Conservation (phyloP, 1,140 invertebrate species). For the Nymphalis io region DNA sequence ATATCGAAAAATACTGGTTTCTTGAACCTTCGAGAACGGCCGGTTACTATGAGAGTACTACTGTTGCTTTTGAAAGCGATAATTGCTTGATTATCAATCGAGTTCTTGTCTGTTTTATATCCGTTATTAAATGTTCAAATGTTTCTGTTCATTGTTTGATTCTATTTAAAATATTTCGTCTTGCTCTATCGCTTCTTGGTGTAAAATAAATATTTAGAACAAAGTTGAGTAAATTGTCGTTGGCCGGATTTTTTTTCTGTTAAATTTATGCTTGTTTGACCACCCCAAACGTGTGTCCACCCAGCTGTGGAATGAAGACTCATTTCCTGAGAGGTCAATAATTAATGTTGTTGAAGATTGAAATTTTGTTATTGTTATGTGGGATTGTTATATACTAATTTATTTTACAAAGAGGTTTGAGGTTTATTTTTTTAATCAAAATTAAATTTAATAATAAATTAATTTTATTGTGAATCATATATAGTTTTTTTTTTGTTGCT, state of each 20-base stretch:
- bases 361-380: slow-evolving; percentile 14
- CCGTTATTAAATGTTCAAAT: slow-evolving; percentile 27
- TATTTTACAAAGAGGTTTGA: neutral
- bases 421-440: neutral
- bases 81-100: slow-evolving; percentile 53
- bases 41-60: slow-evolving; percentile 42
- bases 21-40: slow-evolving; percentile 30
- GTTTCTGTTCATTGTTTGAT: slow-evolving; percentile 23
- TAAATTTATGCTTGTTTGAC: slow-evolving; percentile 50
- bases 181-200: neutral
- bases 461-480: no score
- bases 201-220: neutral
- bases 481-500: no score
- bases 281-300: slow-evolving; percentile 54
- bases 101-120: slow-evolving; percentile 59
- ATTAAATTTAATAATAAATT: no score
- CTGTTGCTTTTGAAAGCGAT: slow-evolving; percentile 46
- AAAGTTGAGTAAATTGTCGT: neutral
- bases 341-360: slow-evolving; percentile 54
- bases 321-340: slow-evolving; percentile 67
- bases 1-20: slow-evolving; percentile 30
- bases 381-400: neutral
- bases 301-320: slow-evolving; percentile 62
- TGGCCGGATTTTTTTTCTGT: slow-evolving; percentile 37
- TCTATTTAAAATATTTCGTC: slow-evolving; percentile 12